Percentiles rank a stretch among this genome's conserved stretches.
These are phyloP conservation scores for Tiaroga cobitis DNA, from an alignment of 2,797 vertebrate species.

Conservation along the genomic window DNA sequence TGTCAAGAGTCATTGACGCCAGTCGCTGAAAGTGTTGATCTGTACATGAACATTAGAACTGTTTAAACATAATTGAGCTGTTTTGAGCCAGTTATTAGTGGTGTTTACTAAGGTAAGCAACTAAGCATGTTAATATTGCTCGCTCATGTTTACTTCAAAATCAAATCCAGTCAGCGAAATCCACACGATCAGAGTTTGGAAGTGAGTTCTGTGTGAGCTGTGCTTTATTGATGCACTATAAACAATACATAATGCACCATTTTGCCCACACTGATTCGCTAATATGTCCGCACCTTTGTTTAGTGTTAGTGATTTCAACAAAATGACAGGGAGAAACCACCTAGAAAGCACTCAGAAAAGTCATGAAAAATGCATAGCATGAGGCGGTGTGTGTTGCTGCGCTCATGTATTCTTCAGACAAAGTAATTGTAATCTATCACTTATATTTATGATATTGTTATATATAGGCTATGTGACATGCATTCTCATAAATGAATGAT, in stretches of 20 bases:
- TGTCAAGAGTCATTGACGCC: slow-evolving; percentile 12
- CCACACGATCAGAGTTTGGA: too few species aligned
- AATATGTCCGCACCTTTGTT: background rate
- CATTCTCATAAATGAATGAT: slow-evolving; percentile 1
- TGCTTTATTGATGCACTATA: too few species aligned
- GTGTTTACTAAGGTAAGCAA: background rate
- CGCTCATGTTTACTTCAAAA: background rate
- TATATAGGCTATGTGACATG: background rate
- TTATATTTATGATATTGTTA: background rate
- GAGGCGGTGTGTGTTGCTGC: too few species aligned
- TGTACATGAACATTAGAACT: background rate
- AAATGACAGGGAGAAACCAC: background rate
- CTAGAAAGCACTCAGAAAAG: background rate
- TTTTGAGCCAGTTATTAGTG: background rate
- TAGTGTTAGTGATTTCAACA: background rate
- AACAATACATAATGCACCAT: background rate
- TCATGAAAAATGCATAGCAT: background rate
- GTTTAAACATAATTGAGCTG: background rate
- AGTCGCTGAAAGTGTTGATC: background rate
- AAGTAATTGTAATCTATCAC: background rate
- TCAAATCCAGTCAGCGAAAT: background rate
- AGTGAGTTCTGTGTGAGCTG: too few species aligned
- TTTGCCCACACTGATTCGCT: background rate
- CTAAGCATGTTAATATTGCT: background rate
- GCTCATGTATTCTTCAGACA: background rate